Evolutionary conservation across 1,140 invertebrate species (phyloP), one percentile per base, ranked within the genome.

Genomic region (Atopsyche davidsoni): DNA sequence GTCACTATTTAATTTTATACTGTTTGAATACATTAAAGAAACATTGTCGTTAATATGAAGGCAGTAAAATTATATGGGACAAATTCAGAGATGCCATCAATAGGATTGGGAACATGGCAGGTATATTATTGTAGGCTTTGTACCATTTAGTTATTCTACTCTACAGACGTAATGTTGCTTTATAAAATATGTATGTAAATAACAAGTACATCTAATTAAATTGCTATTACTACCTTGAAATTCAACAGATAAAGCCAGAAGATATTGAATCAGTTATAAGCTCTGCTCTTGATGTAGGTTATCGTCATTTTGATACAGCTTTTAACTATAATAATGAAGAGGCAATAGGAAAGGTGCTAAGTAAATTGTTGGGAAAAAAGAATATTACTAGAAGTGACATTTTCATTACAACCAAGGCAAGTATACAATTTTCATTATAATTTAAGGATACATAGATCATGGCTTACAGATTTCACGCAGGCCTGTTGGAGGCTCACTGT

Each of bases 301-400:
- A 88, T 59, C 75, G 84, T 18, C 86, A 87, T 54, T 87, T 92
- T 50, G 88, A 92, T 62, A 87, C 86, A 17, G 87, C 87, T 31
- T 83, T 82, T 57, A 81, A 83, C 66, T 92, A 92, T 62, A 77
- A 81, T 50, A 93, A 92, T 64, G 89, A 92, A 68, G 77, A 80
- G 51, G 78, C 80, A 4, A 88, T 92, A 60, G 89, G 89, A 18
- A 76, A 75, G 35, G 81, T 82, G 25, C 66, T 92, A 10, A 81
- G 84, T 59, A 75, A 79, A 62, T 88, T 85, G 82, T 71, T 91
- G 35, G 68, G 77, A 49, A 72, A 79, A 34, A 83, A 83, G 21
- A 79, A 79, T 62, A 69, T 87, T 3, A 82, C 78, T 51, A 73
- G 89, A 34, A 79, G 85, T 61, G 87, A 92, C 25, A 66, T 92